Conservation (phyloP, 2,888 invertebrate species). For the Nebria salina region DNA sequence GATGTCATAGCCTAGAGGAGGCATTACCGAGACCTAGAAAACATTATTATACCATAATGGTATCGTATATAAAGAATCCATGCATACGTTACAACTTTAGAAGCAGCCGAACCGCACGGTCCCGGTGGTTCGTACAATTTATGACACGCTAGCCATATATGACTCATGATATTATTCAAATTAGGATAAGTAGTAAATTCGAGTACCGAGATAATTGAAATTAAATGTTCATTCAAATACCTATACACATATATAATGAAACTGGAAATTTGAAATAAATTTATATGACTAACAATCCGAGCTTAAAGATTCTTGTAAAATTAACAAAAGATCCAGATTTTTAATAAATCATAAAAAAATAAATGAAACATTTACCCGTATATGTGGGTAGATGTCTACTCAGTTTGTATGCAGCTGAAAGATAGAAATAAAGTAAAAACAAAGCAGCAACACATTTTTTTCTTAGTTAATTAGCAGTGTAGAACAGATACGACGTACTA, state of each 20-base stretch:
- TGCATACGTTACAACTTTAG: slow-evolving; percentile 9
- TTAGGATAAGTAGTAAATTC: not conserved
- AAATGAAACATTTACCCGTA: not conserved
- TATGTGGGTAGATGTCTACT: not conserved
- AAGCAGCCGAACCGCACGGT: not conserved
- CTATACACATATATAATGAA: not conserved
- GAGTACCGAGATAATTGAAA: not conserved
- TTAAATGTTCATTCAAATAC: not conserved
- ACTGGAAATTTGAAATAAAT: not conserved
- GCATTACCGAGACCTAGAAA: slow-evolving; percentile 43
- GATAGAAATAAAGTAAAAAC: not conserved
- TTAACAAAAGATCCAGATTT: too few relatives aligned
- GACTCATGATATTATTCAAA: not conserved
- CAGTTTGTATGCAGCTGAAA: not conserved
- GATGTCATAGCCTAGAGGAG: slow-evolving; percentile 36
- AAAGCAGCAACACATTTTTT: not conserved
- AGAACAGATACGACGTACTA: not conserved
- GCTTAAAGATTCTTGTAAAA: too few relatives aligned
- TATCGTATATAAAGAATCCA: slow-evolving; percentile 10
- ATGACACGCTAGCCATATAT: not conserved
- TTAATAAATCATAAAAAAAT: not conserved
- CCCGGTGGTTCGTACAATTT: not conserved
- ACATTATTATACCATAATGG: slow-evolving; percentile 2
- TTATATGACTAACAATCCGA: too few relatives aligned
- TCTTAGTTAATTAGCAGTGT: slow-evolving; percentile 1